These are phyloP conservation scores for Ashinkailepas kermadecensis DNA, from an alignment of 2,888 invertebrate species.

Conservation along the genomic window DNA sequence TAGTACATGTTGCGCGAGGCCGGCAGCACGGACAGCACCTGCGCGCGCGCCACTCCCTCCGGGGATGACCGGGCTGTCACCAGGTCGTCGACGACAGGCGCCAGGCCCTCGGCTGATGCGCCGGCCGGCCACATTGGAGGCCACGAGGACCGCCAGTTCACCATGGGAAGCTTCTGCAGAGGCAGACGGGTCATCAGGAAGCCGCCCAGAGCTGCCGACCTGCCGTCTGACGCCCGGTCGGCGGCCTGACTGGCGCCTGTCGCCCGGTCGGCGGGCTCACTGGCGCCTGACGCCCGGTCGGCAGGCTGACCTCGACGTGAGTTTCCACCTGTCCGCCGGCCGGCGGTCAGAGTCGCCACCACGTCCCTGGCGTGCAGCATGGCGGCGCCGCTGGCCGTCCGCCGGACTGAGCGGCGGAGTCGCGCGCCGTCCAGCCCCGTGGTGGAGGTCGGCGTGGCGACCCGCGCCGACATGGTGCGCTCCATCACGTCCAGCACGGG, in stretches of 20 bases:
- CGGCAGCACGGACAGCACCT: not conserved
- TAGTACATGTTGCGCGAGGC: not conserved
- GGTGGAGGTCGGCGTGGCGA: not conserved
- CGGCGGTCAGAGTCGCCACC: not conserved
- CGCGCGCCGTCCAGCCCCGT: not conserved
- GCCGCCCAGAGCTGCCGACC: not conserved
- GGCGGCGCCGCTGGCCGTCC: not conserved
- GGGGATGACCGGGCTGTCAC: not conserved
- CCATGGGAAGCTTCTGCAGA: not conserved
- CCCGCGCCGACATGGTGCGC: not conserved
- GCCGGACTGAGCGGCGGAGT: not conserved
- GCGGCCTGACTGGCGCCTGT: too few relatives aligned
- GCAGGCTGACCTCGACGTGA: too few relatives aligned
- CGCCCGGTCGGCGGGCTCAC: too few relatives aligned
- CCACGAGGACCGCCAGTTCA: too few relatives aligned
- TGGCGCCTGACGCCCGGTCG: too few relatives aligned
- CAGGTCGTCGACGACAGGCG: not conserved
- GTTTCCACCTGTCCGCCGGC: not conserved
- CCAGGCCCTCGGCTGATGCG: not conserved
- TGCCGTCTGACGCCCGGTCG: not conserved
- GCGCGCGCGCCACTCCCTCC: too few relatives aligned
- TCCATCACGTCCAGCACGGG: slow-evolving; percentile 6
- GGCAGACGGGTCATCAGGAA: not conserved
- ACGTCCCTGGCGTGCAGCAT: not conserved
- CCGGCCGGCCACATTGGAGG: too few relatives aligned